Conservation (phyloP, 1,140 invertebrate genomes). For the Ruditapes philippinarum region DNA sequence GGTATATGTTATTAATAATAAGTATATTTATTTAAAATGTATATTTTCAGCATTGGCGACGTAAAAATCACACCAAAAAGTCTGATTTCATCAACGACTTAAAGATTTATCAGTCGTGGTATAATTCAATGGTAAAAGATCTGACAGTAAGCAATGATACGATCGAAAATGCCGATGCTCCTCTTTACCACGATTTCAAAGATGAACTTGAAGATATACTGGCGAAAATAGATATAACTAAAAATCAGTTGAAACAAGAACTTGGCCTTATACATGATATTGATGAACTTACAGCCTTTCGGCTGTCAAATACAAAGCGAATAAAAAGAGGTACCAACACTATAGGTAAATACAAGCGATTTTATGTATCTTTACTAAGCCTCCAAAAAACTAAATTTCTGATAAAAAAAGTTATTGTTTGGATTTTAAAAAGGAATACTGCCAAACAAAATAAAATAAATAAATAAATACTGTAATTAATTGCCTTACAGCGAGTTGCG, state of each 20-base stretch:
- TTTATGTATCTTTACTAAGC: too few relatives aligned
- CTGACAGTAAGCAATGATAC: background rate
- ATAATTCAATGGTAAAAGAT: background rate
- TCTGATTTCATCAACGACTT: background rate
- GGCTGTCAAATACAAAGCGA: background rate
- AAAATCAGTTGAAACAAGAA: slow-evolving; percentile 21
- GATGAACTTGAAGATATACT: background rate
- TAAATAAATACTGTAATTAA: too few relatives aligned
- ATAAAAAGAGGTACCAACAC: background rate
- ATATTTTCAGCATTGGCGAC: too few relatives aligned
- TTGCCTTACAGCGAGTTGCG: too few relatives aligned
- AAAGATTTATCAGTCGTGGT: background rate
- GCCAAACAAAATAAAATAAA: too few relatives aligned
- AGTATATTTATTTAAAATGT: too few relatives aligned
- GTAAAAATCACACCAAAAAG: background rate
- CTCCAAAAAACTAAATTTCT: too few relatives aligned
- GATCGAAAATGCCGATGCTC: background rate
- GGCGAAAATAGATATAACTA: background rate
- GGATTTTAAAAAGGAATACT: too few relatives aligned
- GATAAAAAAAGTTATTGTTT: too few relatives aligned
- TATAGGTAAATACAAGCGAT: background rate
- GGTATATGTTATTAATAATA: too few relatives aligned
- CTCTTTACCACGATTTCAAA: background rate
- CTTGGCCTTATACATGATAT: slow-evolving; percentile 1
- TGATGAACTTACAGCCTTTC: background rate